Evolutionary conservation across 2,113 vertebrate genomes (phyloP), one percentile per base, ranked within the genome.

Genomic region (Lipophrys pholis): DNA sequence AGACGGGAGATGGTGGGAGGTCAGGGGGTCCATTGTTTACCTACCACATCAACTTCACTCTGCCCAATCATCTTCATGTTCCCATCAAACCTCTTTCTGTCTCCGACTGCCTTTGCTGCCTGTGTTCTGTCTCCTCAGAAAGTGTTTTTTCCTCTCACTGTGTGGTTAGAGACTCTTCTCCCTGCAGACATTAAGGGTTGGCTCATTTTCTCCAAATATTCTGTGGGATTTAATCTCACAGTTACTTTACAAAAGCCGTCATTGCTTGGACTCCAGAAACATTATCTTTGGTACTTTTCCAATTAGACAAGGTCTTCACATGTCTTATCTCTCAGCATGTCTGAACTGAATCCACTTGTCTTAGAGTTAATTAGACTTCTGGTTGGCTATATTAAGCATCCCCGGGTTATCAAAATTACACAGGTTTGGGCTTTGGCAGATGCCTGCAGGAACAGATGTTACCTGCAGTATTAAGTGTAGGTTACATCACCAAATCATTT

Each of bases 201-300:
- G 73, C 66, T 85, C 52, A 51, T 57, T 60, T 77, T 54, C 42
- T 76, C 50, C 40, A 38, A 48, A 73, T 66, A 46, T 51, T 80
- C 60, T 69, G 43, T 57, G 68, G 69, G 69, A 53, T 55, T 75
- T 75, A 17, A 55, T 48, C 12, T 56, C 67, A 36, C 65, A n/a
- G 46, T 76, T 70, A 15, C 11, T 60, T 48, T 72, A 81, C 61
- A 87, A 80, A 87, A 55, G 73, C 73, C 62, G 81, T 83, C 73
- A 42, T 73, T 64, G 54, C 80, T 67, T 86, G 85, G 83, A 66
- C 78, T 77, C 68, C 17, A 21, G 38, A 73, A 83, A 76, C 36
- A 62, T 88, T 86, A 89, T 74, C 70, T 70, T 72, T 76, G 82
- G 81, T 85, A 67, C 81, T 86, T 85, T 89, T 90, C 88, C 78